phyloP scores from a whole-genome alignment of 2,888 invertebrate genomes.

The Hypolimnas misippus region DNA sequence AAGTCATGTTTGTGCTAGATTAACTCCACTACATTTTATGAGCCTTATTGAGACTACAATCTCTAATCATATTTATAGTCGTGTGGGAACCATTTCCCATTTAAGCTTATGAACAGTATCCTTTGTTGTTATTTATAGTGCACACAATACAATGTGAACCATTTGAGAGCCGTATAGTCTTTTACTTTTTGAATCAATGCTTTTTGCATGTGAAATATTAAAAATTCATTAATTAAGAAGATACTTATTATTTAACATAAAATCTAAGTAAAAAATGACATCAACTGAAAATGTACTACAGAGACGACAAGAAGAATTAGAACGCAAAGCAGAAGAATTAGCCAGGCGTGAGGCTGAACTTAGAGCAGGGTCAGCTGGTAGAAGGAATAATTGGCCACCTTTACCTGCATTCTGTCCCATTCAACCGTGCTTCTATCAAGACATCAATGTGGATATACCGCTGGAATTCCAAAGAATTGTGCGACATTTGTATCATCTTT shows the following conservation, averaged over 20 bases:
- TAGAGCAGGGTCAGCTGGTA: constrained; percentile 84
- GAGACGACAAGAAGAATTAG: constrained; percentile 95
- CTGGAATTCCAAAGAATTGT: constrained; percentile 98
- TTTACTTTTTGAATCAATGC: not conserved
- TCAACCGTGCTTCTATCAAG: constrained; percentile 99
- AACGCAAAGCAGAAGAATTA: constrained; percentile 95
- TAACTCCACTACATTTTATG: not conserved
- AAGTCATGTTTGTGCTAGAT: constrained; percentile 19
- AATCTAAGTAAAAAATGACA: constrained; percentile 21
- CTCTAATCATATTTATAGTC: constrained; percentile 39
- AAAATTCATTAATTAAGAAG: no score
- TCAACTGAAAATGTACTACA: constrained; percentile 62
- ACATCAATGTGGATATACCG: constrained; percentile 99
- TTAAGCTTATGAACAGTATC: constrained; percentile 34
- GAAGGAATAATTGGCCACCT: constrained; percentile 99
- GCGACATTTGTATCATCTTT: constrained; percentile 96
- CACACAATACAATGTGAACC: not conserved
- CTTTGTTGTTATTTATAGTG: constrained; percentile 23
- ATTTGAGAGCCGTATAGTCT: not conserved
- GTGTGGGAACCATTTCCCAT: constrained; percentile 45
- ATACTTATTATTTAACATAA: no score
- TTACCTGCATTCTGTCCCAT: constrained; percentile 96
- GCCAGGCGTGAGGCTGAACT: constrained; percentile 95
- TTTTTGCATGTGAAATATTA: no score
- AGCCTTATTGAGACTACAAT: constrained; percentile 17